Evolutionary conservation across 2,888 invertebrate species (phyloP).

Genomic region (Agapostemon virescens): DNA sequence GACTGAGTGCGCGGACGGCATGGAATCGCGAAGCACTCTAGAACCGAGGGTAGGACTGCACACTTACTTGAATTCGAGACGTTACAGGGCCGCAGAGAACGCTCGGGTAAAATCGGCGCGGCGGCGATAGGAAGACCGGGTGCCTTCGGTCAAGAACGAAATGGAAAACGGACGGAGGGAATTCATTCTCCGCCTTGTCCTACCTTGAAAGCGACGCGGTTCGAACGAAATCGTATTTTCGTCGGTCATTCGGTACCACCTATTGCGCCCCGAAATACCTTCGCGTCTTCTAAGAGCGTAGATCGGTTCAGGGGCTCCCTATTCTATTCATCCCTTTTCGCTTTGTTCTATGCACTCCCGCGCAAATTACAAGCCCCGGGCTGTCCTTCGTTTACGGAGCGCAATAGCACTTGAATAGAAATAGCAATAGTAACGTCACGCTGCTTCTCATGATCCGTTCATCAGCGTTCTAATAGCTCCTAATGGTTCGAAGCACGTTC

Average conservation of each 20-base stretch:
- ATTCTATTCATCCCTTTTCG: slow-evolving; percentile 43
- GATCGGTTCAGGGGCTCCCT: slow-evolving; percentile 53
- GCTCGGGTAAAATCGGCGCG: slow-evolving; percentile 1
- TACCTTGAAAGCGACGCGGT: slow-evolving; percentile 55
- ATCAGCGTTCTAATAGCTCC: slow-evolving; percentile 52
- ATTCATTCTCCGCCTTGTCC: slow-evolving; percentile 48
- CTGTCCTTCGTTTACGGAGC: slow-evolving; percentile 40
- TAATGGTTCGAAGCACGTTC: slow-evolving; percentile 48
- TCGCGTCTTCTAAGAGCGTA: slow-evolving; percentile 53
- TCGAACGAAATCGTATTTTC: slow-evolving; percentile 67
- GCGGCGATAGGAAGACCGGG: slow-evolving; percentile 20
- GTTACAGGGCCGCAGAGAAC: slow-evolving; percentile 30
- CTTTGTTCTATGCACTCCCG: slow-evolving; percentile 61
- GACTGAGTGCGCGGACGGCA: slow-evolving; percentile 1
- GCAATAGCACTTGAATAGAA: slow-evolving; percentile 54
- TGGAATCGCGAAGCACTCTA: neutral
- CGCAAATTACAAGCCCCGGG: slow-evolving; percentile 53
- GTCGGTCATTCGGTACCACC: slow-evolving; percentile 52
- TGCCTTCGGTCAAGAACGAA: slow-evolving; percentile 27
- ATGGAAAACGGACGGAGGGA: slow-evolving; percentile 45
- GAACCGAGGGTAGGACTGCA: neutral
- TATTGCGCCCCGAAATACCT: slow-evolving; percentile 61
- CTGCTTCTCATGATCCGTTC: slow-evolving; percentile 42
- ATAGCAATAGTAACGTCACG: slow-evolving; percentile 47
- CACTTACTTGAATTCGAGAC: slow-evolving; percentile 56